These are phyloP conservation scores for Callyntrura guangdongensis DNA, from an alignment of 2,888 invertebrate genomes.

Conservation along the genomic window DNA sequence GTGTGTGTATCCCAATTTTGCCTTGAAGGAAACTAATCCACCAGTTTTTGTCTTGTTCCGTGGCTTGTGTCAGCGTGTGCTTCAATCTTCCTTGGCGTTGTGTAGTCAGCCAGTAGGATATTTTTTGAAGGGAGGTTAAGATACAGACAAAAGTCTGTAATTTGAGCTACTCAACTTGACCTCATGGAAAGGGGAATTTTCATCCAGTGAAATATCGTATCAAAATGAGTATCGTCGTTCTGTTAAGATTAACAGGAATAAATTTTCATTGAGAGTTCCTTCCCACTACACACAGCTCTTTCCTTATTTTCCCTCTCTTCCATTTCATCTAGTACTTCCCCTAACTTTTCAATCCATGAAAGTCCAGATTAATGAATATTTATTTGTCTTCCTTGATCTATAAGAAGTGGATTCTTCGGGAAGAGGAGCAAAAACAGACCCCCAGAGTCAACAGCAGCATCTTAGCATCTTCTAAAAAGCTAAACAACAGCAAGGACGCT, in stretches of 20 bases:
- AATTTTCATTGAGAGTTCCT: conserved; percentile 83
- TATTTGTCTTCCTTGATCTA: conserved; percentile 79
- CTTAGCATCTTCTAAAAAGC: neutral
- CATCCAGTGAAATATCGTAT: conserved; percentile 67
- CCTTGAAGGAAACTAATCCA: neutral
- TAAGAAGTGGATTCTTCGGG: conserved; percentile 40
- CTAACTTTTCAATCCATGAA: conserved; percentile 82
- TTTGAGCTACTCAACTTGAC: conserved; percentile 69
- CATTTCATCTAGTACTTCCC: conserved; percentile 56
- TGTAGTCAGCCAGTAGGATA: too few species aligned
- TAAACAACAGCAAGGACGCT: neutral
- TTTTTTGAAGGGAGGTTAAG: too few species aligned
- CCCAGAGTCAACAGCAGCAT: neutral
- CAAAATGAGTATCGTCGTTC: conserved; percentile 68
- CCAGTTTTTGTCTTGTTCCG: neutral
- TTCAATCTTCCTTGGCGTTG: neutral
- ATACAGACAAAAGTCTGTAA: conserved; percentile 19
- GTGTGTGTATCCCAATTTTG: neutral
- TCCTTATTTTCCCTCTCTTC: conserved; percentile 44
- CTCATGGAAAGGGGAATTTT: conserved; percentile 77
- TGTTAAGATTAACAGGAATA: conserved; percentile 82
- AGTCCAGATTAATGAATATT: conserved; percentile 84
- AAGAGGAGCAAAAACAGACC: neutral
- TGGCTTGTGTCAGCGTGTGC: conserved; percentile 1
- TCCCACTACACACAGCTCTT: conserved; percentile 6